These are phyloP conservation scores for Drosophila limbata DNA, from an alignment of 2,888 invertebrate genomes.

Conservation along the genomic window DNA sequence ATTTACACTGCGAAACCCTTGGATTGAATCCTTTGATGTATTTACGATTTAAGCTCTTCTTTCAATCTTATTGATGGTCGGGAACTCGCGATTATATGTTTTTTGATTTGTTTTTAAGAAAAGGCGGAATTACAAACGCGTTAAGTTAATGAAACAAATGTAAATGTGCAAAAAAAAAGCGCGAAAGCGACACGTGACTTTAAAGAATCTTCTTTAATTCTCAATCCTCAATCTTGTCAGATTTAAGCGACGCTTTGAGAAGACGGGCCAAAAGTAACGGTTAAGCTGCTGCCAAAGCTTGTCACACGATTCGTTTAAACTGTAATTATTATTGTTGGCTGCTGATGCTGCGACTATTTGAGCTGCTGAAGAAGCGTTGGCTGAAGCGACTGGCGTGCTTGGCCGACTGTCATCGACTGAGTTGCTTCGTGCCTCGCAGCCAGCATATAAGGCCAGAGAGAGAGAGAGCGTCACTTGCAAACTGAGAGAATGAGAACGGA, in stretches of 20 bases:
- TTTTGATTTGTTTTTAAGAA: conserved; percentile 2
- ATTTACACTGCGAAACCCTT: conserved; percentile 46
- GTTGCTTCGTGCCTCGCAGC: conserved; percentile 32
- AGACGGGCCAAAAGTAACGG: conserved; percentile 44
- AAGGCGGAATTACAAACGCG: conserved; percentile 13
- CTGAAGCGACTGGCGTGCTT: conserved; percentile 76
- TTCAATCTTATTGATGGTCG: conserved; percentile 9
- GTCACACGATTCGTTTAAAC: conserved; percentile 36
- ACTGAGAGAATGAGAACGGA: conserved; percentile 14
- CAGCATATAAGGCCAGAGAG: conserved; percentile 49
- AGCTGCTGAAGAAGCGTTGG: conserved; percentile 44
- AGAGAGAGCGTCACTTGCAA: conserved; percentile 7
- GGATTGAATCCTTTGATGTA: conserved; percentile 10
- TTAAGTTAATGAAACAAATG: conserved; percentile 14
- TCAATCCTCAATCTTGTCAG: conserved; percentile 2
- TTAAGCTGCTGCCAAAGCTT: conserved; percentile 48
- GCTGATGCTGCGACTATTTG: conserved; percentile 15
- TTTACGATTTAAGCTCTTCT: conserved; percentile 27
- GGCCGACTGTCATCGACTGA: conserved; percentile 85
- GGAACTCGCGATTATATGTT: conserved; percentile 10
- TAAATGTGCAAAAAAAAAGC: conserved; percentile 25
- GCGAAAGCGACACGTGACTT: conserved; percentile 34
- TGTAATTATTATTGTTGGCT: conserved; percentile 13
- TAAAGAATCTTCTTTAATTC: conserved; percentile 7
- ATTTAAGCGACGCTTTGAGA: conserved; percentile 30